Conservation (phyloP, 1,140 invertebrate species). For the Leptinotarsa texana region DNA sequence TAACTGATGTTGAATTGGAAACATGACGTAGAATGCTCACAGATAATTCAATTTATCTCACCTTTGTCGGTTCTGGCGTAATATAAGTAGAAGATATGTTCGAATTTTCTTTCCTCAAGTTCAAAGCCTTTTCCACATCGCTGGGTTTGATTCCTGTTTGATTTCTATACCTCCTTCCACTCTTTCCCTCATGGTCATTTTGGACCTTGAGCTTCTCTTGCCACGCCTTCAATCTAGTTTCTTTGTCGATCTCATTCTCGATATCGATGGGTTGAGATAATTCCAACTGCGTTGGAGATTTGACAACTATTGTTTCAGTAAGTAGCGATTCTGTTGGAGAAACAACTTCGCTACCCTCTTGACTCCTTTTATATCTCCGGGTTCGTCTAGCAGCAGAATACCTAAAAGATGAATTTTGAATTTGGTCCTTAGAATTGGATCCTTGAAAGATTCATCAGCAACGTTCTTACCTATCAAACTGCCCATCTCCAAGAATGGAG, state of each 20-base stretch:
- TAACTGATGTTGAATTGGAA: not conserved
- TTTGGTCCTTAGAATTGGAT: not conserved
- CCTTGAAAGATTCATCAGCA: not conserved
- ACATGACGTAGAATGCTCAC: not conserved
- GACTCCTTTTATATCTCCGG: slow-evolving; percentile 75
- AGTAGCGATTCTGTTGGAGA: slow-evolving; percentile 56
- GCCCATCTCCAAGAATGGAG: slow-evolving; percentile 68
- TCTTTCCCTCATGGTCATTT: slow-evolving; percentile 32
- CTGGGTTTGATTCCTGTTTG: slow-evolving; percentile 67
- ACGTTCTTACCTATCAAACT: slow-evolving; percentile 67
- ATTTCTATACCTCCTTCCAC: slow-evolving; percentile 50
- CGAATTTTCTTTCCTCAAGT: slow-evolving; percentile 37
- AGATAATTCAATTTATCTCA: slow-evolving; percentile 3
- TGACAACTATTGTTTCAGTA: slow-evolving; percentile 48
- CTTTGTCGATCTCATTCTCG: slow-evolving; percentile 61
- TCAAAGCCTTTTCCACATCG: slow-evolving; percentile 65
- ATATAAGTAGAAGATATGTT: slow-evolving; percentile 20
- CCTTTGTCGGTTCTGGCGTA: slow-evolving; percentile 26
- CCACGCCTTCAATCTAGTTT: slow-evolving; percentile 66
- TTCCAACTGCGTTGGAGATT: slow-evolving; percentile 35
- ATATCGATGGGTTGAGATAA: slow-evolving; percentile 34
- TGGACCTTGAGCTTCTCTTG: slow-evolving; percentile 63
- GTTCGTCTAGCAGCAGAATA: slow-evolving; percentile 78
- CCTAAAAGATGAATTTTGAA: slow-evolving; percentile 56
- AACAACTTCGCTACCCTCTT: slow-evolving; percentile 62